phyloP scores from a whole-genome alignment of 2,888 invertebrate species.

The Nomada lathburiana region DNA sequence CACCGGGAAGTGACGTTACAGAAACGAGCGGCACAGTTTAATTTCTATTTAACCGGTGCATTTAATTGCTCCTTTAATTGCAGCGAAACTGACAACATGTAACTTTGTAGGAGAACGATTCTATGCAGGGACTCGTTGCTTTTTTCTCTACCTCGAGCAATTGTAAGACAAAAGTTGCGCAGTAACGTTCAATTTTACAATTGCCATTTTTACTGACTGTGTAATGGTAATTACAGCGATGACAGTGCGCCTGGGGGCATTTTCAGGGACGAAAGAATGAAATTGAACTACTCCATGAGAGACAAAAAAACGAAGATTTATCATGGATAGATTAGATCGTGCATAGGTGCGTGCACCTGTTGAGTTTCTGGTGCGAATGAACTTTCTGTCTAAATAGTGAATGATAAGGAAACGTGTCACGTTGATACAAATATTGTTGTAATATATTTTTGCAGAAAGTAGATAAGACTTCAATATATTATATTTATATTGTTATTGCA shows the following conservation, averaged over 20 bases:
- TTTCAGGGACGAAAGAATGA: background rate
- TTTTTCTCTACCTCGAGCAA: background rate
- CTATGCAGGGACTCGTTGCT: background rate
- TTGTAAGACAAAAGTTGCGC: background rate
- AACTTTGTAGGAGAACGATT: background rate
- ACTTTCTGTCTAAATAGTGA: background rate
- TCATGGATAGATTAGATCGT: background rate
- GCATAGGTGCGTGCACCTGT: background rate
- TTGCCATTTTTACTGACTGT: background rate
- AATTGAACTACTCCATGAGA: background rate
- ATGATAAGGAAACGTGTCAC: background rate
- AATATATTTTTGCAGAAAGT: too few relatives aligned
- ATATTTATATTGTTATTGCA: too few relatives aligned
- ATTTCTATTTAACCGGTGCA: slow-evolving; percentile 19
- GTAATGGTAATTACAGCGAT: slow-evolving; percentile 1
- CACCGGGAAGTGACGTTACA: slow-evolving; percentile 41
- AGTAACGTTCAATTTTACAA: background rate
- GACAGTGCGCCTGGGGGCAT: background rate
- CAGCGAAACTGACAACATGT: background rate
- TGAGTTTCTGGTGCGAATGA: background rate
- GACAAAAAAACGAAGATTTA: background rate
- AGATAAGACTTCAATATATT: too few relatives aligned
- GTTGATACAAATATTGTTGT: too few relatives aligned
- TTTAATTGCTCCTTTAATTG: slow-evolving; percentile 18
- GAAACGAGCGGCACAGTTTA: slow-evolving; percentile 27